These are phyloP conservation scores for Phodopus roborovskii DNA, from an alignment of 2,113 vertebrate species.

Conservation along the genomic window DNA sequence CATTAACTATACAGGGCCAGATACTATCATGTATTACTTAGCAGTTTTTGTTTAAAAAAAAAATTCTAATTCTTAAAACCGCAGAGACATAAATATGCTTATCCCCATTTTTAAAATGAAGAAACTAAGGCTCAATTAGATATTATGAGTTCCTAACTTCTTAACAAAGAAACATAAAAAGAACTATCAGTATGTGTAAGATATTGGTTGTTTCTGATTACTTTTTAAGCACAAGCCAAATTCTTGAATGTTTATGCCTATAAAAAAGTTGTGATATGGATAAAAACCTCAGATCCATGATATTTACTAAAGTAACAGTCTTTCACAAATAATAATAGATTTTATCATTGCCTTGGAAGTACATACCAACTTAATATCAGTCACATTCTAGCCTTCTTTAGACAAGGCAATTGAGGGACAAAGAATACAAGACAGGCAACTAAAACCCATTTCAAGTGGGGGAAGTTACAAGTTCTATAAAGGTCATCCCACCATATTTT, in stretches of 20 bases:
- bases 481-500: constrained; percentile 59
- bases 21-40: not conserved
- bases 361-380: constrained; percentile 54
- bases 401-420: constrained; percentile 60
- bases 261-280: constrained; percentile 41
- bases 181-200: not conserved
- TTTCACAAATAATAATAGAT: not conserved
- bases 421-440: constrained; percentile 48
- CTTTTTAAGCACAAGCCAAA: constrained; percentile 19
- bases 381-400: constrained; percentile 58
- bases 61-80: not conserved
- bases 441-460: constrained; percentile 30
- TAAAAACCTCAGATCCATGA: not conserved
- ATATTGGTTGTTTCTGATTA: constrained; percentile 1
- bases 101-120: constrained; percentile 37
- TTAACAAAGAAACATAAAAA: constrained; percentile 5
- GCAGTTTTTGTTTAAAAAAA: constrained; percentile 1
- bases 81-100: not conserved
- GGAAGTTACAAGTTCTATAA: constrained; percentile 56
- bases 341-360: constrained; percentile 47
- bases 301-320: constrained; percentile 27
- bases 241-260: not conserved
- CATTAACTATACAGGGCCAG: constrained; percentile 8
- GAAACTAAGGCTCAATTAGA: not conserved
- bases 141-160: not conserved